Evolutionary conservation across 2,113 vertebrate species (phyloP).

Genomic region (Neotoma lepida): DNA sequence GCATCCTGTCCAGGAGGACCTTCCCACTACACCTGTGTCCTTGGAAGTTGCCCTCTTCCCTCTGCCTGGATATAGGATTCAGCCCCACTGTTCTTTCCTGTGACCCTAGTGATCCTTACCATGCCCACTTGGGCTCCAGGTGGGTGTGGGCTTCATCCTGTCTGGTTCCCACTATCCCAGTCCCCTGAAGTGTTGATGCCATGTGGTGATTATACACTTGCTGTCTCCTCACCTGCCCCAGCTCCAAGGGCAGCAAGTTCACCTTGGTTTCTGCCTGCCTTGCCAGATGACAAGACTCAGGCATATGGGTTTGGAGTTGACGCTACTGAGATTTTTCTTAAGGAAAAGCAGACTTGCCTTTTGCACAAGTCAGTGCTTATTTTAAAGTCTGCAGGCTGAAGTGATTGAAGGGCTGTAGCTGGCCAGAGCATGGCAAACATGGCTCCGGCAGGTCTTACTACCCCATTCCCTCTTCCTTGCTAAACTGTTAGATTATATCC

Average conservation of each 20-base stretch:
- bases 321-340: slow-evolving; percentile 5
- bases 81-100: no score
- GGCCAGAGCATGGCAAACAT: neutral
- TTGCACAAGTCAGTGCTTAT: neutral
- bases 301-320: neutral
- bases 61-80: neutral
- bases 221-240: neutral
- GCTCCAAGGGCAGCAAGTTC: neutral
- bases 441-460: neutral
- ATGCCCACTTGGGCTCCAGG: neutral
- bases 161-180: neutral
- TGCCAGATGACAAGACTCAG: neutral
- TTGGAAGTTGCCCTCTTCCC: neutral
- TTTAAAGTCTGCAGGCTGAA: neutral
- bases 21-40: neutral
- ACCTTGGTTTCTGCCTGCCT: neutral
- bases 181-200: neutral
- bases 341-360: neutral
- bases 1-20: neutral
- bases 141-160: neutral
- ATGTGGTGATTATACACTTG: neutral
- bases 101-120: neutral
- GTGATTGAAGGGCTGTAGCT: neutral
- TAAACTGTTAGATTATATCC: neutral
- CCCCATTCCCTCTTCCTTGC: neutral